phyloP scores from a whole-genome alignment of 2,113 vertebrate genomes.

The Apodemus sylvaticus region DNA sequence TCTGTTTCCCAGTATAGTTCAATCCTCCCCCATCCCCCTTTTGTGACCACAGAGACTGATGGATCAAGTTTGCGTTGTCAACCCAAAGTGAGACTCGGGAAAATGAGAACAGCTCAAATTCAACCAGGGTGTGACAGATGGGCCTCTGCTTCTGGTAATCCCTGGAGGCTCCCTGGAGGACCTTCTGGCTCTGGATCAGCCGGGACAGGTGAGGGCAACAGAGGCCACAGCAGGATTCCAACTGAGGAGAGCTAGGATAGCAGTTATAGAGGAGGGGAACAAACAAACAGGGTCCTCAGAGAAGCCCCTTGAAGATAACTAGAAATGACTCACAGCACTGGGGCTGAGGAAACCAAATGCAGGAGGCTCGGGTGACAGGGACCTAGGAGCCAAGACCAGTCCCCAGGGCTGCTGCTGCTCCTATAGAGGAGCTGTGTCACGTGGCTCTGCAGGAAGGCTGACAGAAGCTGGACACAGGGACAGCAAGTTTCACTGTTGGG shows the following conservation, averaged over 20 bases:
- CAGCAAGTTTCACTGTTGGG: neutral
- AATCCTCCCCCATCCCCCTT: no score
- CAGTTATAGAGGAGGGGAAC: neutral
- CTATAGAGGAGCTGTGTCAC: fast-evolving
- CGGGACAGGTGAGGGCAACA: neutral
- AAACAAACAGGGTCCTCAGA: neutral
- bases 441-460: neutral
- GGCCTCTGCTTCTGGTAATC: neutral
- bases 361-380: neutral
- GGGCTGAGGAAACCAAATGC: no score
- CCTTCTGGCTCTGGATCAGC: neutral
- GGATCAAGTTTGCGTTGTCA: neutral
- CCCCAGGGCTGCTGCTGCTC: neutral
- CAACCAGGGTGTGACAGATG: neutral
- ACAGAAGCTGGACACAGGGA: neutral
- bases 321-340: neutral
- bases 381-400: neutral
- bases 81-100: neutral
- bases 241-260: neutral
- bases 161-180: neutral
- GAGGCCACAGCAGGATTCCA: slow-evolving; percentile 20
- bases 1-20: slow-evolving; percentile 5
- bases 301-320: neutral
- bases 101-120: neutral
- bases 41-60: neutral